Conservation (phyloP, 2,113 vertebrate genomes). For the Ascaphus truei region DNA sequence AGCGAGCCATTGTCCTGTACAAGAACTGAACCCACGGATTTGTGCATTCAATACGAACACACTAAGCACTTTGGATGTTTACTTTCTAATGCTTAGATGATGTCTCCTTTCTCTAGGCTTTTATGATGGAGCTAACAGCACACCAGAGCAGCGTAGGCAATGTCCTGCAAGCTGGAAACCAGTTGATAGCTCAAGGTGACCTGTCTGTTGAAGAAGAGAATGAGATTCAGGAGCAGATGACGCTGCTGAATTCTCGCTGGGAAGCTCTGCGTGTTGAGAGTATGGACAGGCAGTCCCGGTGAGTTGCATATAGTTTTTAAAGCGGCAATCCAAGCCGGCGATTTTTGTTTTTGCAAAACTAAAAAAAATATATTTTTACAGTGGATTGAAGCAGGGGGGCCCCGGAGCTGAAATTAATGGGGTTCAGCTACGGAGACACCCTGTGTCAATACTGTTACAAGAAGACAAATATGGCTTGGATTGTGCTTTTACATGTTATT, state of each 20-base stretch:
- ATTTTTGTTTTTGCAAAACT: too few relatives aligned
- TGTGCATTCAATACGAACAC: too few relatives aligned
- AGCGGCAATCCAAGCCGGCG: neutral
- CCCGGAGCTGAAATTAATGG: too few relatives aligned
- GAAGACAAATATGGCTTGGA: too few relatives aligned
- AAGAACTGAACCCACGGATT: too few relatives aligned
- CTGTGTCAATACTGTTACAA: too few relatives aligned
- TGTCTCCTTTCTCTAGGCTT: constrained; percentile 59
- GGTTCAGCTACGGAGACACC: too few relatives aligned
- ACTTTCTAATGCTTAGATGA: neutral
- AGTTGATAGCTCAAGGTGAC: constrained; percentile 85
- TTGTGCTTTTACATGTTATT: too few relatives aligned
- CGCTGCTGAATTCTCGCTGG: constrained; percentile 89
- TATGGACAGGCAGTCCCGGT: constrained; percentile 95
- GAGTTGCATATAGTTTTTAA: constrained; percentile 35
- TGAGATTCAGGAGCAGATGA: constrained; percentile 96
- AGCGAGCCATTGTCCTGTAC: too few relatives aligned
- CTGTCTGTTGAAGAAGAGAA: constrained; percentile 88
- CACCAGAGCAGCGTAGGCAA: constrained; percentile 96
- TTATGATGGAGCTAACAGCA: constrained; percentile 95
- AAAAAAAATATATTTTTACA: too few relatives aligned
- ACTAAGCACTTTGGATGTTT: too few relatives aligned
- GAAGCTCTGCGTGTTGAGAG: constrained; percentile 88
- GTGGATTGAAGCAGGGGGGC: too few relatives aligned
- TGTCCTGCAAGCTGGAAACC: constrained; percentile 91